Percentiles rank a stretch among this genome's conserved stretches.
Evolutionary conservation across 2,797 vertebrate species (phyloP).

Genomic region (Gallinago stenura): DNA sequence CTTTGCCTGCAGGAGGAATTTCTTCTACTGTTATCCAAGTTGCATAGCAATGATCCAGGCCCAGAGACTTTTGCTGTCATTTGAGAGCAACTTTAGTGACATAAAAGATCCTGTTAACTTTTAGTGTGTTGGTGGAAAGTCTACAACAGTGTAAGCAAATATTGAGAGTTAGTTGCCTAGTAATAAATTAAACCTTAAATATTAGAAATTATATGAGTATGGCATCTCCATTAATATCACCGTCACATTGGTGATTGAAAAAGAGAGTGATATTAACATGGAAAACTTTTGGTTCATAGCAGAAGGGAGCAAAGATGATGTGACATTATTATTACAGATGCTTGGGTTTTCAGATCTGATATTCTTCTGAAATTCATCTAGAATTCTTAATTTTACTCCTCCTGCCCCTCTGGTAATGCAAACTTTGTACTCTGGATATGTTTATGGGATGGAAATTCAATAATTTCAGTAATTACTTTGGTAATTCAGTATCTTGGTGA

Average conservation of each 20-base stretch:
- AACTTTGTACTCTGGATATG: neutral
- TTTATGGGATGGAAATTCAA: neutral
- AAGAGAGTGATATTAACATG: neutral
- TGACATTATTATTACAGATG: neutral
- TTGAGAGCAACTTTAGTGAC: neutral
- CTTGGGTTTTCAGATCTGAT: neutral
- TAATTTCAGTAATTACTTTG: neutral
- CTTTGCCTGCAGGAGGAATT: neutral
- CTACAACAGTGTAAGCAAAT: neutral
- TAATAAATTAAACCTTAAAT: neutral
- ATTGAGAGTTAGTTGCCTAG: neutral
- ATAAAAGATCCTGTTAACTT: neutral
- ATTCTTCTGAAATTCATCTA: neutral
- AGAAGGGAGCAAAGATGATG: neutral
- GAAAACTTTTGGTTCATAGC: neutral
- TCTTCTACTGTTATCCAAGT: neutral
- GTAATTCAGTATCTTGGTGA: neutral
- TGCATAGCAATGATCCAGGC: neutral
- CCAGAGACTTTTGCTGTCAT: neutral
- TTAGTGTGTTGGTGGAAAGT: neutral
- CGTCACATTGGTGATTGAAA: neutral
- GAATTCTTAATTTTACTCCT: neutral
- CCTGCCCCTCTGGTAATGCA: neutral
- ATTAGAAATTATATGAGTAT: neutral
- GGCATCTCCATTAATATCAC: fast-evolving